Conservation (phyloP, 2,888 invertebrate species). For the Sialis fuliginosa region DNA sequence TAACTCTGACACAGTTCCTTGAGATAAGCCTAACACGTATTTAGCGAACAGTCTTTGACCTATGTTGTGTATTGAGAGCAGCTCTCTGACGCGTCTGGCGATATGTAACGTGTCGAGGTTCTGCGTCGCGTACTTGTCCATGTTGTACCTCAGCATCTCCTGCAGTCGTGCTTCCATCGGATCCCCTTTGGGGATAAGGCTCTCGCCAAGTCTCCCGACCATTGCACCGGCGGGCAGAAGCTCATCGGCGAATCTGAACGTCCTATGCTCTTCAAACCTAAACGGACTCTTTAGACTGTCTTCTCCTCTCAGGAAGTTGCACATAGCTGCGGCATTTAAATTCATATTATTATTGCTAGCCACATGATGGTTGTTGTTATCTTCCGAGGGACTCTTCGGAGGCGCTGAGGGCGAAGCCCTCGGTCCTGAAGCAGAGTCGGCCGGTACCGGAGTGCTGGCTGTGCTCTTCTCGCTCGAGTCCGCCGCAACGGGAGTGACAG, state of each 20-base stretch:
- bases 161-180: slow-evolving; percentile 87
- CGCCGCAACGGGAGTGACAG: slow-evolving; percentile 26
- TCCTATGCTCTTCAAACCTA: slow-evolving; percentile 64
- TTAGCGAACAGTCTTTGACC: slow-evolving; percentile 98
- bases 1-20: slow-evolving; percentile 96
- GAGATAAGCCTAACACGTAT: slow-evolving; percentile 89
- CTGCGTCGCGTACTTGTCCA: slow-evolving; percentile 89
- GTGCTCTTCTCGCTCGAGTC: slow-evolving; percentile 23
- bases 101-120: slow-evolving; percentile 91
- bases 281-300: slow-evolving; percentile 44
- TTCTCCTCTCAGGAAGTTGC: slow-evolving; percentile 22
- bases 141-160: slow-evolving; percentile 86
- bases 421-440: slow-evolving; percentile 18
- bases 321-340: slow-evolving; percentile 26
- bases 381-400: slow-evolving; percentile 33
- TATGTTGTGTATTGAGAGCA: slow-evolving; percentile 93
- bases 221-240: slow-evolving; percentile 66
- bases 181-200: slow-evolving; percentile 80
- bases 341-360: slow-evolving; percentile 28
- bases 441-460: slow-evolving; percentile 32
- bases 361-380: slow-evolving; percentile 29
- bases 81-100: slow-evolving; percentile 78
- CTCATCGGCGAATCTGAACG: slow-evolving; percentile 68
- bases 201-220: slow-evolving; percentile 72
- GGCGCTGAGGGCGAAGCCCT: slow-evolving; percentile 22